These are phyloP conservation scores for Vicugna pacos DNA, from an alignment of 2,113 vertebrate species.

Conservation along the genomic window DNA sequence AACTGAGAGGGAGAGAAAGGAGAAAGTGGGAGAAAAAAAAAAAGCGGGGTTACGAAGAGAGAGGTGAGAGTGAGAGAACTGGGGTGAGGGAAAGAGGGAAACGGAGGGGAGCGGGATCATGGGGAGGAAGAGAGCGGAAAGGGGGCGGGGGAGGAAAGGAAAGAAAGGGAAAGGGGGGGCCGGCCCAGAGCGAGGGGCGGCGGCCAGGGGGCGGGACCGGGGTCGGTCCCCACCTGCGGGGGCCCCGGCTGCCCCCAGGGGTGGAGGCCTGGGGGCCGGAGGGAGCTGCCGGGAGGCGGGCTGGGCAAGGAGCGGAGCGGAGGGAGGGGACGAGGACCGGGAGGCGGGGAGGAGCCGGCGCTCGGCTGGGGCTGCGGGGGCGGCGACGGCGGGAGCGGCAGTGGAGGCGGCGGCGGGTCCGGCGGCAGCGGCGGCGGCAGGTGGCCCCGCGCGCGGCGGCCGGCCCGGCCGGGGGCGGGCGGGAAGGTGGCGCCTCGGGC, in stretches of 20 bases:
- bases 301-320: slow-evolving; percentile 34
- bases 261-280: neutral
- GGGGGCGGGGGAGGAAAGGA: neutral
- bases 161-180: neutral
- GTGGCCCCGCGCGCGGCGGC: slow-evolving; percentile 72
- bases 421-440: slow-evolving; percentile 67
- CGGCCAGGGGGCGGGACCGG: neutral
- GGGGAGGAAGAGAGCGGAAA: neutral
- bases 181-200: neutral
- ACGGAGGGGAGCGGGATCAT: neutral
- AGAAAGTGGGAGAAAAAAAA: neutral
- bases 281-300: neutral
- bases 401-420: slow-evolving; percentile 64
- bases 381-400: slow-evolving; percentile 65
- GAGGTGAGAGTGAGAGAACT: neutral
- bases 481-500: slow-evolving; percentile 81
- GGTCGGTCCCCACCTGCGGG: slow-evolving; percentile 29
- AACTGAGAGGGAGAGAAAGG: neutral
- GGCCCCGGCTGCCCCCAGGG: neutral
- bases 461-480: slow-evolving; percentile 77
- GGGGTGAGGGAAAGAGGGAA: neutral
- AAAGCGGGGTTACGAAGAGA: neutral
- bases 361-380: slow-evolving; percentile 68
- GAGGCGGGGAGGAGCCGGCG: slow-evolving; percentile 72
- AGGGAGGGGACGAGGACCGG: slow-evolving; percentile 1